These are phyloP conservation scores for Chrysemys picta DNA, from an alignment of 2,113 vertebrate species.

Conservation along the genomic window DNA sequence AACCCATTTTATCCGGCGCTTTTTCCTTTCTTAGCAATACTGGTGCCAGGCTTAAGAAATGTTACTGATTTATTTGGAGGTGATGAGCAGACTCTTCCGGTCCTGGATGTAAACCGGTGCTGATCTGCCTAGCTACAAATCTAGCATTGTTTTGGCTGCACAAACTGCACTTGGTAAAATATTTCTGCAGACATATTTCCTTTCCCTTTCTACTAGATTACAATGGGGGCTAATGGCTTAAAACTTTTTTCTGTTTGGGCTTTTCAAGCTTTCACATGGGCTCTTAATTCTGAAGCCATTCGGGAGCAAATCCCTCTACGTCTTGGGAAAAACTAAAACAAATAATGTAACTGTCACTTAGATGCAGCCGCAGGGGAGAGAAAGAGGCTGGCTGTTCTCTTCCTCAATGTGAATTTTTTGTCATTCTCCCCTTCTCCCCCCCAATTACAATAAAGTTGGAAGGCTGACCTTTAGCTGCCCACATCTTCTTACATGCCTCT, in stretches of 20 bases:
- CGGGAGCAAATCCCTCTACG: background rate
- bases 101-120: background rate
- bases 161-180: background rate
- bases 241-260: background rate
- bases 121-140: background rate
- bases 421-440: background rate
- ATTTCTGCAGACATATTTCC: background rate
- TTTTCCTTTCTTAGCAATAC: background rate
- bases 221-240: background rate
- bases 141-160: background rate
- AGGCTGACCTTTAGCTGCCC: background rate
- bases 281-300: background rate
- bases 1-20: background rate
- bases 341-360: background rate
- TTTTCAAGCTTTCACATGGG: background rate
- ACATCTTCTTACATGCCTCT: background rate
- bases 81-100: background rate
- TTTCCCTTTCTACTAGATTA: background rate
- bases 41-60: background rate
- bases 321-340: background rate
- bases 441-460: background rate
- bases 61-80: background rate
- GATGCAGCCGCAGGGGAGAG: background rate
- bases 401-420: too few relatives aligned
- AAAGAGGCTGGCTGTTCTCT: background rate